Percentiles rank a stretch among this genome's conserved stretches.
Conservation (phyloP, 2,888 invertebrate species). For the Alviniconcha strummeri region DNA sequence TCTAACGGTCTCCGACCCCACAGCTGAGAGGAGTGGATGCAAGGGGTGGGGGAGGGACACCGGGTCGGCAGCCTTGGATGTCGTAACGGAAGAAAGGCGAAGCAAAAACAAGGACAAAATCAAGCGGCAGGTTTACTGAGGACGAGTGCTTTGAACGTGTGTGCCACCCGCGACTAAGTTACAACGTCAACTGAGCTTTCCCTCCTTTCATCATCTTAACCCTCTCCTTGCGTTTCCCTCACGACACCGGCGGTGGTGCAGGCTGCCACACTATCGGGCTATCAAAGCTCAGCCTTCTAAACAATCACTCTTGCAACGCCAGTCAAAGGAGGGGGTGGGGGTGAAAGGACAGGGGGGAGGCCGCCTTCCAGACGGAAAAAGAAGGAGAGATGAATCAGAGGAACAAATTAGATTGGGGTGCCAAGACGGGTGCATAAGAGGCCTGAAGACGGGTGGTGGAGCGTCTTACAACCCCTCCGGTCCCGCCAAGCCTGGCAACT, state of each 20-base stretch:
- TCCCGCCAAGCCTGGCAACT: conserved; percentile 35
- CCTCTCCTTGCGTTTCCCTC: conserved; percentile 21
- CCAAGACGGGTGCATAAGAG: conserved; percentile 21
- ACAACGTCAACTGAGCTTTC: conserved; percentile 22
- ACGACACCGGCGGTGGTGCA: conserved; percentile 17
- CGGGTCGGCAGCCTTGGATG: background rate
- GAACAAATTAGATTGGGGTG: conserved; percentile 32
- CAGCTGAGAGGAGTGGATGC: too few species aligned
- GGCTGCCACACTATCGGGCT: conserved; percentile 20
- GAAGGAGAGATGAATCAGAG: conserved; percentile 20
- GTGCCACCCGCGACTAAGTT: conserved; percentile 2
- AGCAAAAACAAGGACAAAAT: background rate
- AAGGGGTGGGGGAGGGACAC: background rate
- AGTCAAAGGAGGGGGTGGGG: conserved; percentile 7
- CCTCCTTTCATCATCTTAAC: background rate
- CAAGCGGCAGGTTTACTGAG: too few species aligned
- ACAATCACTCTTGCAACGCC: conserved; percentile 1
- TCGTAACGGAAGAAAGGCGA: background rate
- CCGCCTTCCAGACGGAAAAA: background rate
- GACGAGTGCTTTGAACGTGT: background rate
- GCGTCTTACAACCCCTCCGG: conserved; percentile 23
- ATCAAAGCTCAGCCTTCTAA: background rate
- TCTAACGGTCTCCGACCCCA: too few species aligned
- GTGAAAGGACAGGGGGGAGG: background rate
- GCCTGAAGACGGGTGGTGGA: conserved; percentile 26